These are phyloP conservation scores for Capitulum mitella DNA, from an alignment of 2,888 invertebrate species.

Conservation along the genomic window DNA sequence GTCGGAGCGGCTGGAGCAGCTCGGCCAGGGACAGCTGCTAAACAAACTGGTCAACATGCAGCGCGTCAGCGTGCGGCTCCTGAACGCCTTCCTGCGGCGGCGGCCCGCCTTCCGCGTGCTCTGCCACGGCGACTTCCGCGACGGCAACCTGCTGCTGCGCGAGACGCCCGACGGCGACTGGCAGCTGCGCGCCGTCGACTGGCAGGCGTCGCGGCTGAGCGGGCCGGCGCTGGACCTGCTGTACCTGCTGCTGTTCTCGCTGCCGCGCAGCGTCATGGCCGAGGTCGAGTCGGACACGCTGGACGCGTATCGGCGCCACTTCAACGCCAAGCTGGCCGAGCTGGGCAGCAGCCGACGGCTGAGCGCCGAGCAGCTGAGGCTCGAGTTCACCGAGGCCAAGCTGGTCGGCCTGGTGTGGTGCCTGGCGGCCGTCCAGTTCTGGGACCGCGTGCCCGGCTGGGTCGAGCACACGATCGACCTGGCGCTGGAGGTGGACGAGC, in stretches of 20 bases:
- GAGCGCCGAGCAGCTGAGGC: background rate
- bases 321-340: conserved; percentile 6
- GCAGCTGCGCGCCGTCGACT: conserved; percentile 9
- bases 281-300: background rate
- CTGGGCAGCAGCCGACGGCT: background rate
- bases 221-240: conserved; percentile 16
- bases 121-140: conserved; percentile 19
- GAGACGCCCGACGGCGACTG: conserved; percentile 12
- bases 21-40: background rate
- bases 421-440: conserved; percentile 12
- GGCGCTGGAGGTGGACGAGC: background rate
- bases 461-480: conserved; percentile 9
- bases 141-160: conserved; percentile 16
- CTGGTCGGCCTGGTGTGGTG: conserved; percentile 19
- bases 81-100: background rate
- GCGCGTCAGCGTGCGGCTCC: background rate
- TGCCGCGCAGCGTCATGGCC: background rate
- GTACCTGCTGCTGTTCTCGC: conserved; percentile 20
- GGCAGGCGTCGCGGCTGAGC: background rate
- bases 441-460: conserved; percentile 7
- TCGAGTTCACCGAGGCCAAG: conserved; percentile 6
- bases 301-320: background rate
- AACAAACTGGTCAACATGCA: background rate
- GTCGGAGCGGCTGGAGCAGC: background rate
- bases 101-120: background rate